A percentile compares a stretch with the other conserved stretches of the same genome.
Evolutionary conservation across 2,113 vertebrate genomes (phyloP).

Genomic region (Apteryx mantelli): DNA sequence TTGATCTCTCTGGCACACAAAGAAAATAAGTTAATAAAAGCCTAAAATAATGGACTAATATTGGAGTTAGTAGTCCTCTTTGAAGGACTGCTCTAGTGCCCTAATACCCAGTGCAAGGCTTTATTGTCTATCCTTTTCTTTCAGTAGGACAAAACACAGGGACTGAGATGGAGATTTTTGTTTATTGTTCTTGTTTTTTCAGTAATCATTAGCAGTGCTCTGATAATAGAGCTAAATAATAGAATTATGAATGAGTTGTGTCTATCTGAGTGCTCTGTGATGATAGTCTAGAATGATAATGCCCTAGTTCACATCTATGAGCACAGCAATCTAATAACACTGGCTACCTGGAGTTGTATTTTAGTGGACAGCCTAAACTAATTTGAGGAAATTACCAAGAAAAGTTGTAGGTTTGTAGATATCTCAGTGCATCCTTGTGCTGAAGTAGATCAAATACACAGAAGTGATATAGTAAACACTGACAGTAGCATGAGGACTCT

Average conservation of each 20-base stretch:
- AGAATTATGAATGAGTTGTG: neutral
- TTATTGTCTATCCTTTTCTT: neutral
- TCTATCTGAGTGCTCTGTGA: neutral
- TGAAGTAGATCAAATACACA: neutral
- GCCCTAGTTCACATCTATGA: neutral
- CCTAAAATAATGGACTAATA: neutral
- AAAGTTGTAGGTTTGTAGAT: neutral
- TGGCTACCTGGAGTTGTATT: rapidly evolving
- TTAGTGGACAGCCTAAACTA: neutral
- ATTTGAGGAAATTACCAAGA: neutral
- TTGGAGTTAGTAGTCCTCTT: neutral
- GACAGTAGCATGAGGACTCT: neutral
- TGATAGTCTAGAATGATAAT: neutral
- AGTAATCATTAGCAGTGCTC: rapidly evolving
- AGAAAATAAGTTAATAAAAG: neutral
- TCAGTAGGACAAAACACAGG: neutral
- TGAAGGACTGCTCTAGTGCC: neutral
- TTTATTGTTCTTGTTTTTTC: neutral
- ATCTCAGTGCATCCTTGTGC: rapidly evolving
- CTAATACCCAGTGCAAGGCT: neutral
- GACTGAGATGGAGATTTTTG: neutral
- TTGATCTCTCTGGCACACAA: neutral
- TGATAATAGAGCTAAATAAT: neutral
- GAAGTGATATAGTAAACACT: neutral
- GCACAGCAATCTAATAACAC: neutral